Base-by-base conservation (phyloP, 2,797 vertebrate species). In the Mallotus villosus region DNA sequence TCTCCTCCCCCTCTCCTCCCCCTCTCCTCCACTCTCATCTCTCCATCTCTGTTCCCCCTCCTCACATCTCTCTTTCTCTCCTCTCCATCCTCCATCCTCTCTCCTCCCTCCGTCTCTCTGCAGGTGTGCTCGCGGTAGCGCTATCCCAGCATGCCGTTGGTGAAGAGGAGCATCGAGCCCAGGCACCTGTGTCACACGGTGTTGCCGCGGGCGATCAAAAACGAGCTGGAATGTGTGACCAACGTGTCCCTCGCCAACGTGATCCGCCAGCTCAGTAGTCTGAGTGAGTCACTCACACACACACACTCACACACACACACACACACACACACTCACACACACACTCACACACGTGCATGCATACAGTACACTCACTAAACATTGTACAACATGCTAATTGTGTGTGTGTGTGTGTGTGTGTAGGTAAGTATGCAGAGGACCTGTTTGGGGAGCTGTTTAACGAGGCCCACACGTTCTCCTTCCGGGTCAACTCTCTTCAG, bases 381-480 rank as follows among this genome's bases (percentile, higher is more conserved):
- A 46, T 7, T 7, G 46, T 16, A 49, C 46, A 49, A 9, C 12
- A 49, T 49, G 46, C 0, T 51, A 51, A 51, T 65, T 41, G 37
- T 41, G 34, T 70, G 19, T 60, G 16, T 41, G 37, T 37, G 37
- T 37, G 37, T 37, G 37, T 41, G 22, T 32, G 8, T 71, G 46
- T 69, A 99, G 97, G 97, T 95, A 99, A 99, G 94, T 98, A 99
- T 95, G 97, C 97, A 80, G 97, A 99, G 92, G 97, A 99, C 87
- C 92, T 99, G 87, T 99, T 99, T 85, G 97, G 97, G 78, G 97
- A 99, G 87, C 94, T 99, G 74, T 98, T 99, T 92, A 98, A 97
- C 55, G 97, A 99, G 91, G 97, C 97, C 63, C 97, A 99, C 88
- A 92, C 96, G 83, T 99, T 99, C 91, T 99, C 97, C 69, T 98